Evolutionary conservation across 2,113 vertebrate genomes (phyloP), one percentile per base, ranked within the genome.

Genomic region (Oryzias woworae): DNA sequence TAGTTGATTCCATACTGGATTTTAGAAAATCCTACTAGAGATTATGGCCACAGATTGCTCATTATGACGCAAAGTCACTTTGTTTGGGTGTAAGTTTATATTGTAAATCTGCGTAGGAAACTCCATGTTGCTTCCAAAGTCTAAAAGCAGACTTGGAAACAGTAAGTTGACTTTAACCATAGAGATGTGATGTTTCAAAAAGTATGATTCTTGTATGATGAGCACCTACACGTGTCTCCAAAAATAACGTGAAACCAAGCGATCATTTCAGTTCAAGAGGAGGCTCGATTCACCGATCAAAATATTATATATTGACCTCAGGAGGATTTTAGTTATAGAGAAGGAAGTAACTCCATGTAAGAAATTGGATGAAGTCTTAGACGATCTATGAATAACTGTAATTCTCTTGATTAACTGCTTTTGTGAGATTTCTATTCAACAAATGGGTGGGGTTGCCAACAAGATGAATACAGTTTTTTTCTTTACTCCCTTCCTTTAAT

Each of bases 281-380:
- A 8, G 14, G 6, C n/a, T 17, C 16, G 7, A 5, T 47, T 7
- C 45, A 47, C 7, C 58, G 50, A 4, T 28, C 43, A 28, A 70
- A 68, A 59, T 57, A 53, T 18, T 56, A 16, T 16, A 49, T 13
- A 66, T 78, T 43, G 20, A 74, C 81, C 52, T 51, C 26, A 36
- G 28, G 3, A 18, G 54, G 0, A 46, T 45, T 36, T 42, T 49
- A 54, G 31, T 50, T 51, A 58, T 50, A 52, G 59, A 65, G 31
- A 41, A 73, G 65, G 70, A 73, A 78, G 72, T 60, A 0, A 62
- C 55, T 73, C 55, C 17, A 16, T 3, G 53, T 14, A 66, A 47
- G 65, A 75, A 77, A 77, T 61, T 63, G 43, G 50, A 55, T 58
- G 20, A 58, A 58, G 62, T 26, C 1, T 2, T 48, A 46, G 22